Evolutionary conservation across 2,113 vertebrate genomes (phyloP), one percentile per base, ranked within the genome.

Genomic region (Neolamprologus sp.): DNA sequence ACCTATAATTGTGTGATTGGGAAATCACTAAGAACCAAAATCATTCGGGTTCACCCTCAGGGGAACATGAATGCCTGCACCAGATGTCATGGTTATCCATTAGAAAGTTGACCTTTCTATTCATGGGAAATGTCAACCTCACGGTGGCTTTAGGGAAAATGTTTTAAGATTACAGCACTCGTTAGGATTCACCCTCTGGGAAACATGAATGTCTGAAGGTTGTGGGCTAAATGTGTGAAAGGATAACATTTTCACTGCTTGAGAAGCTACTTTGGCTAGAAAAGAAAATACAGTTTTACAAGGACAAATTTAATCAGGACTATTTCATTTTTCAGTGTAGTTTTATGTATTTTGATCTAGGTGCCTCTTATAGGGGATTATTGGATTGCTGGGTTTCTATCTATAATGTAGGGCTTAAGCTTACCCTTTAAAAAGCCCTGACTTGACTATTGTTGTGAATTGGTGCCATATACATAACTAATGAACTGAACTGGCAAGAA

Each of bases 321-420:
- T 28, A 0, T 49, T 49, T 51, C 7, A 78, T 78, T 51, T 49
- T 78, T 30, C 73, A n/a, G 2, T 78, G 47, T 33, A 51, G 26
- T 6, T 78, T 78, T 49, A 78, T 3, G 23, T 30, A 78, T 78
- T 6, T 78, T 78, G 17, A 51, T 51, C 26, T 7, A 30, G 23
- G 45, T 49, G 45, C 73, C 2, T 19, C 45, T 51, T 19, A 49
- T 5, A 49, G 71, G 4, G 9, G 42, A 78, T 19, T 78, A 78
- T 78, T 49, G 26, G 45, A 78, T 78, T 78, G 26, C 17, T 78
- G 45, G 42, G 45, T 78, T 78, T 49, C 73, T 51, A 51, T 51
- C 45, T n/a, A 28, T n/a, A 51, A 51, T 0, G 0, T 51, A 78
- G 17, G 45, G 28, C 26, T 30, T 78, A 51, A n/a, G 45, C 16